Evolutionary conservation across 1,140 invertebrate species (phyloP), one percentile per base, ranked within the genome.

Genomic region (Portunus trituberculatus): DNA sequence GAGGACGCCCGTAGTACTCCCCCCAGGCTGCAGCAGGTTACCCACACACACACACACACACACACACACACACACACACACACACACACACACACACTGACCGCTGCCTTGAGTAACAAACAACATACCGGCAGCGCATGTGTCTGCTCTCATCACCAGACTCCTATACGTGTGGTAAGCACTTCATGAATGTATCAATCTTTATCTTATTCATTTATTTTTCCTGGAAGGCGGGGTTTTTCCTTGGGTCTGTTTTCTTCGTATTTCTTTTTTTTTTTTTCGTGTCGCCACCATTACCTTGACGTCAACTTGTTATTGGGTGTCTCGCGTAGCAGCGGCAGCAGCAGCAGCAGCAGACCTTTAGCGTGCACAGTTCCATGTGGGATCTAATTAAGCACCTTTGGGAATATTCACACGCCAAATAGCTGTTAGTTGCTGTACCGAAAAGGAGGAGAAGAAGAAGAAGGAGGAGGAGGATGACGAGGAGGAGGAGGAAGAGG

Each of bases 391-490:
- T 46, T 14, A n/a, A 59, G 29, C 89, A 91, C 89, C 89, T 59
- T 59, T 59, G 59, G 59, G 90, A 91, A 76, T 91, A 52, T 52
- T 31, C 29, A 91, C 59, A 59, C 89, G 67, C 67, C 25, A 76
- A 76, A 76, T 76, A 12, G 67, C 67, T 20, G 67, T 20, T 20
- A 76, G 67, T 20, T 20, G 20, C 67, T 76, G 25, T 20, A n/a
- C 20, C 0, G 31, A 25, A 39, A 14, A 87, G 84, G 82, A 93
- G 48, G 25, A 93, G 28, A 6, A 39, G 6, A 6, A 39, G 39
- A 6, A 39, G 39, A 6, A 39, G 39, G 39, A 39, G 39, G 39
- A 39, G 39, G 39, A 39, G 39, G 39, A 39, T n/a, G 39, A 39
- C 1, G 39, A 39, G 39, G 39, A 39, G 39, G 39, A 39, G 39